Evolutionary conservation across 2,888 invertebrate genomes (phyloP).

Genomic region (Pyrocoelia pectoralis): DNA sequence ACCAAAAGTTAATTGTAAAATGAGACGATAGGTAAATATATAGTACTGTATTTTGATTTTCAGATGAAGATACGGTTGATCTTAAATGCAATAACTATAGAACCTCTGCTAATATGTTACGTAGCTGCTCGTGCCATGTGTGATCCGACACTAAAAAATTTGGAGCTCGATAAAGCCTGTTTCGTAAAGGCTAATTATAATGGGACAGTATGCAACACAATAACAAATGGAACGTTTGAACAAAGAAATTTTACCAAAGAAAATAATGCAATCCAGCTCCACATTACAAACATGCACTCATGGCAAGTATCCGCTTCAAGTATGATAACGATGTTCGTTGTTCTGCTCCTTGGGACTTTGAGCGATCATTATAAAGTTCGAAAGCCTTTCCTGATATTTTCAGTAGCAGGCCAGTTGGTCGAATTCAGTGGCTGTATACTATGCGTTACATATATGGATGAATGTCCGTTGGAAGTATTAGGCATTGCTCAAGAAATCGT

Average conservation of each 20-base stretch:
- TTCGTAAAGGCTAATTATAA: slow-evolving; percentile 62
- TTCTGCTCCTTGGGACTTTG: slow-evolving; percentile 56
- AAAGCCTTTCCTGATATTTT: slow-evolving; percentile 56
- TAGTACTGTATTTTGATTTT: not conserved
- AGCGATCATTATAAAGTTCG: slow-evolving; percentile 56
- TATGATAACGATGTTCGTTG: slow-evolving; percentile 52
- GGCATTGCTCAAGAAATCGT: slow-evolving; percentile 61
- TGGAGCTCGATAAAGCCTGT: slow-evolving; percentile 55
- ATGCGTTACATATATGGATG: slow-evolving; percentile 64
- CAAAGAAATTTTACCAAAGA: slow-evolving; percentile 9
- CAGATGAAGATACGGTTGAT: slow-evolving; percentile 18
- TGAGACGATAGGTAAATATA: not conserved
- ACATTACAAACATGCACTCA: slow-evolving; percentile 59
- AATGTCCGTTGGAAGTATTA: slow-evolving; percentile 63
- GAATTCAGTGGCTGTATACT: slow-evolving; percentile 62
- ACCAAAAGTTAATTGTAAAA: not conserved
- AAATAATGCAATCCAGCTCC: slow-evolving; percentile 3
- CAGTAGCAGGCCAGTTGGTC: slow-evolving; percentile 56
- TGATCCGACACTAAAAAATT: slow-evolving; percentile 1
- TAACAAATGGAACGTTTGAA: slow-evolving; percentile 46
- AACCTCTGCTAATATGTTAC: slow-evolving; percentile 12
- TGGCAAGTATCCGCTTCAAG: slow-evolving; percentile 53
- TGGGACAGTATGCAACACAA: slow-evolving; percentile 61
- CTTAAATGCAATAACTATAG: slow-evolving; percentile 1
- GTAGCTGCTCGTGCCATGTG: slow-evolving; percentile 6